Base-by-base conservation (phyloP, 2,113 vertebrate species). In the Poecile atricapillus region DNA sequence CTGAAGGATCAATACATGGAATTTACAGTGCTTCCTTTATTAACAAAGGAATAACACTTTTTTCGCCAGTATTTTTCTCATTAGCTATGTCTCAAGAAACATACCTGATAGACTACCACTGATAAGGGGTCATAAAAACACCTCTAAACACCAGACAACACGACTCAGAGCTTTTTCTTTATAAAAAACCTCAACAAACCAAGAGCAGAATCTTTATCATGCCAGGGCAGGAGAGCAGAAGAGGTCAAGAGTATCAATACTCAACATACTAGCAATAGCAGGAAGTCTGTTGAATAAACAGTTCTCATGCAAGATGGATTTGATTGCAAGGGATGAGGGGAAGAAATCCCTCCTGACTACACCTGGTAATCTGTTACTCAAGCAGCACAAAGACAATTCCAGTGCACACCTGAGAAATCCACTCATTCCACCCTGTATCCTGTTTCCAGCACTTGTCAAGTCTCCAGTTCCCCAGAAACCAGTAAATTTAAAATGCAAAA, bases 271-370 rank as follows among this genome's bases (percentile, higher is more conserved):
- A 88, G 59, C 85, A 93, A 65, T 4, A 55, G 71, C 80, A 83
- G 80, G 68, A 89, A 86, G 50, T 64, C 60, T 90, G 35, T 33
- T 92, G 63, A 74, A 89, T 31, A 74, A 83, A 85, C 53, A 85
- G 12, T 69, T 84, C 58, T 63, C 52, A 47, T 47, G 31, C 65
- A 78, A 14, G n/a, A 86, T 5, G 55, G 78, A 86, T 86, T 92
- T 80, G 50, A 73, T 30, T 86, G 68, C 64, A 94, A 39, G 27
- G 20, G 43, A 81, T 76, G 68, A 86, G 84, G 52, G 75, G 44
- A 90, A 94, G 39, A 89, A 95, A 69, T 68, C 59, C 69, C 80
- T 93, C 83, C 89, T 95, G 76, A 43, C 64, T 77, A 58, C 53
- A 83, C 50, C 59, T 63, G 88, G 83, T 31, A 67, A 81, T 47